Conservation (phyloP, 2,113 vertebrate species). For the Crypturellus undulatus region DNA sequence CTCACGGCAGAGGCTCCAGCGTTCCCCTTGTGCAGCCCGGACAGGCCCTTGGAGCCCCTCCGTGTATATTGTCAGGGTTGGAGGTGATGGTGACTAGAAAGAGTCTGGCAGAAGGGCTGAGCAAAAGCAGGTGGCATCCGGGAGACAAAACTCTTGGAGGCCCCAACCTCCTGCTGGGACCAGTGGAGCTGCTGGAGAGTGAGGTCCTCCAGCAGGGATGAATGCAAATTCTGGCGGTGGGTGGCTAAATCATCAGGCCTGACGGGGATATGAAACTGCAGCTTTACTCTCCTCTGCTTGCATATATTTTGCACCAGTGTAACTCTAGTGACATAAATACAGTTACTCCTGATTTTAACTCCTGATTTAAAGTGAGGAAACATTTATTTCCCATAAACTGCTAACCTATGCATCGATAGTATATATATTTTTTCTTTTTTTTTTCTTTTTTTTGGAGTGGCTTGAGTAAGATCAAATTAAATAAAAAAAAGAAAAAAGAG, state of each 20-base stretch:
- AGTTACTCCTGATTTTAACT: not conserved
- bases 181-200: not conserved
- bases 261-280: not conserved
- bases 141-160: not conserved
- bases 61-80: not conserved
- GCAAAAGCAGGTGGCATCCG: not conserved
- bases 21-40: not conserved
- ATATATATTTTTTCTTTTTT: not conserved
- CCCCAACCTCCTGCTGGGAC: not conserved
- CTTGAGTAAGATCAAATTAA: not conserved
- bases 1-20: not conserved
- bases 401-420: not conserved
- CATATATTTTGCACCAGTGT: not conserved
- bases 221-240: not conserved
- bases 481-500: not conserved
- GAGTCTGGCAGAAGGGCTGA: not conserved
- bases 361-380: not conserved
- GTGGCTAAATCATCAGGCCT: not conserved
- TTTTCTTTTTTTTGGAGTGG: not conserved
- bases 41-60: not conserved
- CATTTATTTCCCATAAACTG: not conserved
- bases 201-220: not conserved
- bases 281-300: not conserved
- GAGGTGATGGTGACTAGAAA: accelerated
- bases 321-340: not conserved